Base-by-base conservation (phyloP, 2,888 invertebrate genomes). In the Melolontha melolontha region DNA sequence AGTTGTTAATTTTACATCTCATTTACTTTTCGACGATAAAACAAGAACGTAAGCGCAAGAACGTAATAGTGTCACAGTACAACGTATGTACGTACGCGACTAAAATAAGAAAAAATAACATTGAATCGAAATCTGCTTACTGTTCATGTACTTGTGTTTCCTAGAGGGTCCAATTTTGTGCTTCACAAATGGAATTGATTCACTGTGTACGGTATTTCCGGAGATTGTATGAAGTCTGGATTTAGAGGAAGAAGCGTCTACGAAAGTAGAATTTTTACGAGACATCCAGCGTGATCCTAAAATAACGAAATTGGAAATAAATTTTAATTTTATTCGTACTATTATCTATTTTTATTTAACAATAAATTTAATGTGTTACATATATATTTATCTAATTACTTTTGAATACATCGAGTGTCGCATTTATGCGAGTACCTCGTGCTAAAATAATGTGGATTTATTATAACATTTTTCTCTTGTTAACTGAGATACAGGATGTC, bases 151-250 rank as follows among this genome's bases (percentile, higher is more conserved):
- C 40, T 66, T 66, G n/a, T 50, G 41, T 34, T 59, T 66, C 42
- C 59, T 49, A 7, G 34, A 34, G 22, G 62, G 29, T 42, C 42
- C 42, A 40, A 67, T 59, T 29, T 59, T 59, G 8, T 59, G 59
- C 41, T 57, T 67, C 27, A 59, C 42, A 44, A 67, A 42, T 8
- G 62, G 62, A 59, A 62, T 51, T 40, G 62, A 62, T 34, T 62
- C 59, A n/a, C 59, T 29, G 44, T 34, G 59, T 6, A 10, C n/a
- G 6, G 16, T 16, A 39, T 62, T 62, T 42, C 51, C 62, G n/a
- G 66, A 49, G 39, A 66, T 11, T 34, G 59, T 42, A 7, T 62
- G 59, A 5, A 62, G 14, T 39, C 34, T 51, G 50, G 41, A 12
- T 27, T 34, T 52, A 27, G 59, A 59, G 11, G 14, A 29, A 34